phyloP scores from a whole-genome alignment of 2,888 invertebrate genomes.

The Quadroppia sp. region DNA sequence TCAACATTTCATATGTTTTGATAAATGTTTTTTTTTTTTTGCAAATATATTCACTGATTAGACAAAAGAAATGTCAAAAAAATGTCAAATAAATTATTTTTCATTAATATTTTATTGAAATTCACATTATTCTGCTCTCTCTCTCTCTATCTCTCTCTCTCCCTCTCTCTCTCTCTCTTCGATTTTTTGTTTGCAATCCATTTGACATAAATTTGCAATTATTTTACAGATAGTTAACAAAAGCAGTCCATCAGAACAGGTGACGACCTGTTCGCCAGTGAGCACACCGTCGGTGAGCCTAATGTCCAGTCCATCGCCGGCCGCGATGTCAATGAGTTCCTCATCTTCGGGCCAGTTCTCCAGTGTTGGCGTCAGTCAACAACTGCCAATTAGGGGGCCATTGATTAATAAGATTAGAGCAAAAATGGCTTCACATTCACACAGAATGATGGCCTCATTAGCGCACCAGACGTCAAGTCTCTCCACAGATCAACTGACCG shows the following conservation, averaged over 20 bases:
- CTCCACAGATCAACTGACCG: constrained; percentile 42
- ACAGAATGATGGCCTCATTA: constrained; percentile 28
- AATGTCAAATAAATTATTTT: no score
- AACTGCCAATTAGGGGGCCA: constrained; percentile 2
- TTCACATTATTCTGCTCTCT: no score
- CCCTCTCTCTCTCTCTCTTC: no score
- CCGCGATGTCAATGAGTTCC: not conserved
- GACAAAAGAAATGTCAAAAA: no score
- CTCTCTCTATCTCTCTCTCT: no score
- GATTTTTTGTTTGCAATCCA: no score
- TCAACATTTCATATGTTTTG: no score
- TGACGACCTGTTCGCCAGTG: not conserved
- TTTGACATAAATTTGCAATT: no score
- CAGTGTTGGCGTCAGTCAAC: constrained; percentile 6
- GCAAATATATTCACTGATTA: no score
- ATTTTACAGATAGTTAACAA: not conserved
- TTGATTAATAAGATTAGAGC: constrained; percentile 24
- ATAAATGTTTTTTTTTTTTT: no score
- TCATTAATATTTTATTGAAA: no score
- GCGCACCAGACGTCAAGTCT: constrained; percentile 36
- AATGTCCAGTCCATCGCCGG: constrained; percentile 21
- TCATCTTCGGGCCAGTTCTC: not conserved
- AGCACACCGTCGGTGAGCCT: not conserved
- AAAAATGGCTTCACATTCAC: constrained; percentile 32
- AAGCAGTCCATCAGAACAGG: not conserved